Evolutionary conservation across 2,797 vertebrate species (phyloP).

Genomic region (Mallotus villosus): DNA sequence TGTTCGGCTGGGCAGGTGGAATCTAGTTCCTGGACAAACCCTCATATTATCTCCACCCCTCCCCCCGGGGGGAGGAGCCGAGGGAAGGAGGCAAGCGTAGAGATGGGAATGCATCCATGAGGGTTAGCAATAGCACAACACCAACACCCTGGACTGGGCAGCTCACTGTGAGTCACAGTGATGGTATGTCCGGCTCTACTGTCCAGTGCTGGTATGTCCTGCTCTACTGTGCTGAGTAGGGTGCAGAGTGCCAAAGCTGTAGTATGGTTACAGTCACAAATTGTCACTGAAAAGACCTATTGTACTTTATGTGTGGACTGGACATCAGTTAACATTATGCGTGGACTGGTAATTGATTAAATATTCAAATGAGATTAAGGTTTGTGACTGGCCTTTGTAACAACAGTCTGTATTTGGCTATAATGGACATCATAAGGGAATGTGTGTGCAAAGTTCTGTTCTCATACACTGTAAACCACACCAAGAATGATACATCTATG

Average conservation of each 20-base stretch:
- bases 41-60: too few species aligned
- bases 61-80: too few species aligned
- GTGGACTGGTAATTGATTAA: background rate
- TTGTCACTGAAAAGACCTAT: background rate
- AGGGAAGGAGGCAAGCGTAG: background rate
- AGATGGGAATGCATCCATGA: background rate
- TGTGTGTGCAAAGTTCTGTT: background rate
- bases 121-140: background rate
- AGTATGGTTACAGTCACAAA: background rate
- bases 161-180: background rate
- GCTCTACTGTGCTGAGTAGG: background rate
- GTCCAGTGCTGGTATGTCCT: background rate
- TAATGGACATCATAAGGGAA: background rate
- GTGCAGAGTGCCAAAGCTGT: background rate
- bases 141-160: background rate
- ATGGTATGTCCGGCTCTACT: background rate
- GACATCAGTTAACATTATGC: background rate
- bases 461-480: background rate
- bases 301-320: background rate
- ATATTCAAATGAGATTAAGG: background rate
- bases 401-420: too few species aligned
- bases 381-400: too few species aligned
- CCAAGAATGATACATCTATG: conserved; percentile 9
- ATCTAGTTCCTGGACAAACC: background rate
- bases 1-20: background rate